Evolutionary conservation across 2,797 vertebrate genomes (phyloP).

Genomic region (Erpetoichthys calabaricus): DNA sequence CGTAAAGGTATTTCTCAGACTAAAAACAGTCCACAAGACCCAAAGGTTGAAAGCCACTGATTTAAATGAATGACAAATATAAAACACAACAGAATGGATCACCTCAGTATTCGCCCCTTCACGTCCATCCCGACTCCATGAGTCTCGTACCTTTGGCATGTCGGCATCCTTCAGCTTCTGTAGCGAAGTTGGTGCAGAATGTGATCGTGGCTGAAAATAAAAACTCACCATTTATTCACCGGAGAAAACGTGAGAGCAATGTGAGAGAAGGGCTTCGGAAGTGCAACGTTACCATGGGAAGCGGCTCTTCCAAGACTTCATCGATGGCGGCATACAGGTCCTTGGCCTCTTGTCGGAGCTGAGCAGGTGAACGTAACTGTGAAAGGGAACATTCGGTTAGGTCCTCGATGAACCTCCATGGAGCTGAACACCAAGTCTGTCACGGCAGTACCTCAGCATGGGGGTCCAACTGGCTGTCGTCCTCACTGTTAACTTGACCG

Average conservation of each 20-base stretch:
- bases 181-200: constrained; percentile 38
- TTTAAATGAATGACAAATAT: no score
- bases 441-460: constrained; percentile 58
- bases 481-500: constrained; percentile 21
- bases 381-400: constrained; percentile 23
- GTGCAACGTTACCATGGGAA: constrained; percentile 48
- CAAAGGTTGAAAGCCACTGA: no score
- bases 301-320: constrained; percentile 66
- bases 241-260: background rate
- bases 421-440: constrained; percentile 7
- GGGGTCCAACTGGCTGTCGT: constrained; percentile 37
- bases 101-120: no score
- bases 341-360: constrained; percentile 78
- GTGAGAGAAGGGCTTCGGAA: constrained; percentile 7
- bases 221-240: no score
- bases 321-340: constrained; percentile 85
- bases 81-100: no score
- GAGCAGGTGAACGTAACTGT: constrained; percentile 78
- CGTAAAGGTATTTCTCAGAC: no score
- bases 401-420: constrained; percentile 16
- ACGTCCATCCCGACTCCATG: no score
- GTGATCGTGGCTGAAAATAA: constrained; percentile 39
- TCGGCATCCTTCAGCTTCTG: constrained; percentile 31
- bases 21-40: no score
- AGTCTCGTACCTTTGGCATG: constrained; percentile 50